A percentile compares a stretch with the other conserved stretches of the same genome.
Evolutionary conservation across 2,888 invertebrate genomes (phyloP).

Genomic region (Arctia plantaginis): DNA sequence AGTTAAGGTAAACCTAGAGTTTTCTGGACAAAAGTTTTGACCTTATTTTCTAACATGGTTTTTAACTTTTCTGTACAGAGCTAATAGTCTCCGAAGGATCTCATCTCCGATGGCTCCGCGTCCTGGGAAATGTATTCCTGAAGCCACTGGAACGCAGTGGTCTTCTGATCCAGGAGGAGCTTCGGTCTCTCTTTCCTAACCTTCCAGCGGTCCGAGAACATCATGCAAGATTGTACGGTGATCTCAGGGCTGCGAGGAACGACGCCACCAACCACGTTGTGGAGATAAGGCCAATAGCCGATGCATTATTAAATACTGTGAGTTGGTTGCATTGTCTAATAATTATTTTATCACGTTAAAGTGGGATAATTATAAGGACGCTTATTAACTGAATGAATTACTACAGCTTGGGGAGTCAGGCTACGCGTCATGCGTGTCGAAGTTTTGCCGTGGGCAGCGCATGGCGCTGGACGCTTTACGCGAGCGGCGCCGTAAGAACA

Average conservation of each 20-base stretch:
- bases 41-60: neutral
- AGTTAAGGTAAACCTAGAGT: neutral
- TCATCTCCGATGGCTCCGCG: constrained; percentile 95
- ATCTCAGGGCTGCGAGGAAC: constrained; percentile 63
- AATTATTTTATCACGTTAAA: neutral
- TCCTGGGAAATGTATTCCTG: constrained; percentile 94
- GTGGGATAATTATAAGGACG: neutral
- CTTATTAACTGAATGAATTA: neutral
- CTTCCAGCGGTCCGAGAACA: constrained; percentile 90
- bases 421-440: constrained; percentile 90
- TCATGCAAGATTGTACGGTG: constrained; percentile 71
- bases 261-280: constrained; percentile 64
- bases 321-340: constrained; percentile 26
- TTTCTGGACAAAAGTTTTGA: neutral
- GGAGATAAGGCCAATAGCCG: constrained; percentile 71
- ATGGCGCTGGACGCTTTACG: constrained; percentile 93
- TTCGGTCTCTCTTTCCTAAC: constrained; percentile 93
- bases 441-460: constrained; percentile 95
- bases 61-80: constrained; percentile 74
- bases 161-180: constrained; percentile 91
- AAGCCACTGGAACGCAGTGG: constrained; percentile 89
- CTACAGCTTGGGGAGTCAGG: constrained; percentile 90
- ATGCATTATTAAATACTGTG: constrained; percentile 77
- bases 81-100: constrained; percentile 94
- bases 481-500: constrained; percentile 91